Percentiles rank a stretch among this genome's conserved stretches.
phyloP scores from a whole-genome alignment of 1,140 invertebrate species.

The Zaprionus inermis region DNA sequence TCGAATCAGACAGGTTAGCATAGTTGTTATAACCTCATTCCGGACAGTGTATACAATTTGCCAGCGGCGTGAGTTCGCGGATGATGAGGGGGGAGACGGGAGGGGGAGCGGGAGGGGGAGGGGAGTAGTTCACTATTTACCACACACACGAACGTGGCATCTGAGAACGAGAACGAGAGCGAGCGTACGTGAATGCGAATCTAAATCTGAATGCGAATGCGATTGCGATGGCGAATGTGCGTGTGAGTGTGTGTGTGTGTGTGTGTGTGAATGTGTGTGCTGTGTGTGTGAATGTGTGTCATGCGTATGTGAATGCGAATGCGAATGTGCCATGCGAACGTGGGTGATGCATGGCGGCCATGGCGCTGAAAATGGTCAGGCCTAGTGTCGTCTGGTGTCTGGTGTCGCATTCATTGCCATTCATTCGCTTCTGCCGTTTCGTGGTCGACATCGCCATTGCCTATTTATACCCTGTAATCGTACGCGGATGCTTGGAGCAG shows the following conservation, averaged over 20 bases:
- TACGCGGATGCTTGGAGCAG: not conserved
- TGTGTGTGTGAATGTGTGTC: constrained; percentile 35
- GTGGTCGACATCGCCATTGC: constrained; percentile 55
- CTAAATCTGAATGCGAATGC: constrained; percentile 25
- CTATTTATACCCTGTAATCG: constrained; percentile 26
- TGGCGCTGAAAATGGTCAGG: constrained; percentile 71
- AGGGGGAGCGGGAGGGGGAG: constrained; percentile 28
- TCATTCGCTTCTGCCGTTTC: constrained; percentile 73
- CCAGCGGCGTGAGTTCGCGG: too few relatives aligned
- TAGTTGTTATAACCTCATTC: too few relatives aligned
- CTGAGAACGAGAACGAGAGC: constrained; percentile 21
- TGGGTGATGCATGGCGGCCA: constrained; percentile 67
- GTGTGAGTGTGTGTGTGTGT: constrained; percentile 18
- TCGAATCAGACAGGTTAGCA: too few relatives aligned
- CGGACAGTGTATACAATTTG: constrained; percentile 32
- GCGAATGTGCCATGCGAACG: constrained; percentile 18
- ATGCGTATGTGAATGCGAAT: constrained; percentile 22
- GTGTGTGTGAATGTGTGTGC: constrained; percentile 31
- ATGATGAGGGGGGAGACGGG: too few relatives aligned
- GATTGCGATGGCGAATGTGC: not conserved
- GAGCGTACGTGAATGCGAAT: constrained; percentile 14
- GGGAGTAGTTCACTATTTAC: constrained; percentile 73
- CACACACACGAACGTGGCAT: constrained; percentile 43
- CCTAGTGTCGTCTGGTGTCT: constrained; percentile 50
- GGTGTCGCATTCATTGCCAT: constrained; percentile 80